A percentile compares a stretch with the other conserved stretches of the same genome.
Evolutionary conservation across 2,113 vertebrate genomes (phyloP).

Genomic region (Oryctolagus cuniculus): DNA sequence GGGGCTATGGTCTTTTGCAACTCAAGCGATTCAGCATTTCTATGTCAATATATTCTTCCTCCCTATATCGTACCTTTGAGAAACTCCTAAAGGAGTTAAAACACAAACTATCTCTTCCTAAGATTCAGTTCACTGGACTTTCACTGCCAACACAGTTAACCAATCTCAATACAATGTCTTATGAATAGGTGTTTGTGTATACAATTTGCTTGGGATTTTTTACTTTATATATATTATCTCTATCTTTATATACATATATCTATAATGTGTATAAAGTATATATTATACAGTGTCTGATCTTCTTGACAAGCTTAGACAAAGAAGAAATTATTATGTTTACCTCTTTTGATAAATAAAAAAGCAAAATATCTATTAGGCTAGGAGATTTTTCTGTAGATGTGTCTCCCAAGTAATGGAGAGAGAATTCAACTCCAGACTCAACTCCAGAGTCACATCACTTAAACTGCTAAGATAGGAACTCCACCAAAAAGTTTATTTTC

Average conservation of each 20-base stretch:
- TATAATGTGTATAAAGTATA: background rate
- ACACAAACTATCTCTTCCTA: constrained; percentile 52
- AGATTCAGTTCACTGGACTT: constrained; percentile 34
- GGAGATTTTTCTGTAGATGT: constrained; percentile 15
- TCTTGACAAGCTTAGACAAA: background rate
- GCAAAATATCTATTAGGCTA: background rate
- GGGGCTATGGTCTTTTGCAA: background rate
- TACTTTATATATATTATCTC: background rate
- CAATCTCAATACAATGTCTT: background rate
- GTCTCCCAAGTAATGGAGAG: background rate
- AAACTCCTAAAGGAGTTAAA: constrained; percentile 32
- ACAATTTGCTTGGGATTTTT: background rate
- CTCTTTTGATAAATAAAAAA: constrained; percentile 51
- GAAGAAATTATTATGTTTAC: background rate
- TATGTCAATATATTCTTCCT: background rate
- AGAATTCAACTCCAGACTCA: constrained; percentile 60
- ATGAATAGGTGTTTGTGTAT: background rate
- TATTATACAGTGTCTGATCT: background rate
- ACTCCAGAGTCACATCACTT: background rate
- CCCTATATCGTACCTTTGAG: background rate
- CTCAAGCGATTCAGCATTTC: background rate
- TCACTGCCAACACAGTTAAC: constrained; percentile 22
- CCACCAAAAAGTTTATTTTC: constrained; percentile 34
- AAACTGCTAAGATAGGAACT: constrained; percentile 53
- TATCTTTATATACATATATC: background rate